Base-by-base conservation (phyloP, 1,140 invertebrate species). In the Uloborus diversus region DNA sequence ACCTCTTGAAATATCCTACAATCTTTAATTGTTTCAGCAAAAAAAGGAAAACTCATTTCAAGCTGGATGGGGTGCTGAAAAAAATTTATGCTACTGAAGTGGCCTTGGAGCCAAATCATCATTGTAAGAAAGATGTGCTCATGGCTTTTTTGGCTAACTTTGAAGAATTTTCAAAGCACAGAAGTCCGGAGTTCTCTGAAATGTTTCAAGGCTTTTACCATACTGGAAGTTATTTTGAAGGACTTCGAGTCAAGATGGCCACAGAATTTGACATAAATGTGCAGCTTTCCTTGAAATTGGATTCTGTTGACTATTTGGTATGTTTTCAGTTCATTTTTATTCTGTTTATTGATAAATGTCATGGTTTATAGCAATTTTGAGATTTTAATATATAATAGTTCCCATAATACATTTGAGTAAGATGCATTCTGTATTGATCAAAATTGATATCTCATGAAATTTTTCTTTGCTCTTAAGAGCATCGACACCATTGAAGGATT, bases 161-260 rank as follows among this genome's bases (percentile, higher is more conserved):
- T 71, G 42, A 59, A n/a, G 3, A 42, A 30, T 71, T 28, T 30
- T 61, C 32, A n/a, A 28, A 27, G 4, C 3, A 42, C 4, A 30
- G 27, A 42, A 71, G 33, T 35, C 4, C 27, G 5, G 17, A 32
- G 2, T 75, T 75, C 33, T 20, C 14, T 0, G n/a, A 51, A 27
- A 17, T 51, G 20, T 79, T 57, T 32, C 27, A 79, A 42, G 28
- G 25, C 4, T 47, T 59, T 23, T 80, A 70, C 47, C 78, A 73
- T n/a, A 78, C 81, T 49, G 81, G 81, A 1, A 82, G 81, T 32
- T 81, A 76, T 51, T 82, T 62, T 51, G 81, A 82, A 25, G 80
- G 80, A 17, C 37, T 82, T 13, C 37, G 68, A 27, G 70, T 82
- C n/a, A 64, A 33, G 14, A 25, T 78, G 11, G 81, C 81, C 25